Base-by-base conservation (phyloP, 2,113 vertebrate genomes). In the Sakesphorus luctuosus region DNA sequence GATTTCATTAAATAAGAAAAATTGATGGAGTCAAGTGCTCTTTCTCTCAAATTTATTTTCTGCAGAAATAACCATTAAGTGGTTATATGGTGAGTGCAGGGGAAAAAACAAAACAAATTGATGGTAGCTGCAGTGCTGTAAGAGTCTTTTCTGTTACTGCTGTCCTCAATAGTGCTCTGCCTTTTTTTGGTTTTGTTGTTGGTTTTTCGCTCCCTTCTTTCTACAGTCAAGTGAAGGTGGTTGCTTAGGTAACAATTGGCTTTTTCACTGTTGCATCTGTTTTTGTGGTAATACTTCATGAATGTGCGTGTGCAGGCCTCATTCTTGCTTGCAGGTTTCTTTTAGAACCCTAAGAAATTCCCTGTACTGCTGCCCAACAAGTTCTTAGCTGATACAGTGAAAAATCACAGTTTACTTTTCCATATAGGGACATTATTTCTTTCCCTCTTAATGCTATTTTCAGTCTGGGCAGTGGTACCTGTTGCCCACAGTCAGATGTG, bases 181-280 rank as follows among this genome's bases (percentile, higher is more conserved):
- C 46, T 33, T 59, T 56, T 29, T 3, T 14, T 50, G 14, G 2
- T 50, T 28, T 52, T 52, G 50, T 52, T 50, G 49, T 50, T 52
- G 25, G 9, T 52, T 47, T 43, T 47, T 47, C 17, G 19, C 13
- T 16, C 10, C 2, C 23, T 46, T 46, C 4, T 31, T 65, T 71
- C 78, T 58, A 35, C 35, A 47, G 53, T 76, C 21, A 73, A 73
- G 43, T 88, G 63, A 50, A 93, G 81, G 52, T 67, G 43, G 68
- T 91, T 92, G 56, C 61, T 74, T 68, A 44, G 83, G 52, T 89
- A 78, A 53, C 83, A 44, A 24, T 84, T 95, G 77, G 50, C 87
- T 91, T 74, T 89, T 89, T 91, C 62, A 58, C 81, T 82, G 62
- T 79, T 72, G 33, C 38, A 35, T 89, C 87, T 89, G 43, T 77